Evolutionary conservation across 2,888 invertebrate genomes (phyloP).

Genomic region (Philereme transversata): DNA sequence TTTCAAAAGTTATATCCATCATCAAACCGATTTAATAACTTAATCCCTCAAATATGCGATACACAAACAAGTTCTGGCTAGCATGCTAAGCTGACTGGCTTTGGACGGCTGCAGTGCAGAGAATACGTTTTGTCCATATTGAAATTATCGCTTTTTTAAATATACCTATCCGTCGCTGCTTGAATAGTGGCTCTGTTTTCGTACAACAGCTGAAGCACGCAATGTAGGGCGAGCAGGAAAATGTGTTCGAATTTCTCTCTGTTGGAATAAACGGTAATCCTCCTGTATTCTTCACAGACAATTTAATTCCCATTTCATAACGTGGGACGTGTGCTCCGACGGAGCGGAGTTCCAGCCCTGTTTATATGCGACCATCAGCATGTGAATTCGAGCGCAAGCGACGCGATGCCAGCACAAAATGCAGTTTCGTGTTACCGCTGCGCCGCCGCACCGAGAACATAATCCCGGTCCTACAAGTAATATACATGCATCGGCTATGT

Average conservation of each 20-base stretch:
- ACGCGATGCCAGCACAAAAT: conserved; percentile 44
- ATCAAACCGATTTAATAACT: conserved; percentile 5
- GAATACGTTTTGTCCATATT: conserved; percentile 35
- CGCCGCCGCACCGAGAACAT: conserved; percentile 21
- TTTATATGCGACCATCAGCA: conserved; percentile 52
- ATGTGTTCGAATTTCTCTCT: conserved; percentile 26
- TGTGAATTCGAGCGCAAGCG: conserved; percentile 51
- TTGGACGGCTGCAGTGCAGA: conserved; percentile 50
- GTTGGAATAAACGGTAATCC: conserved; percentile 58
- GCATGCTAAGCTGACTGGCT: conserved; percentile 43
- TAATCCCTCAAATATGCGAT: not conserved
- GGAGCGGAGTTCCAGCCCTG: conserved; percentile 40
- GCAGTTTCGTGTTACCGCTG: conserved; percentile 20
- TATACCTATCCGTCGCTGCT: conserved; percentile 43
- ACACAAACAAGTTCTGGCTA: conserved; percentile 39
- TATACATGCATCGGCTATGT: too few species aligned
- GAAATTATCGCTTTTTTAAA: not conserved
- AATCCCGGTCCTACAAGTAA: conserved; percentile 12
- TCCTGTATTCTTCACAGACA: conserved; percentile 70
- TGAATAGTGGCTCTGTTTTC: conserved; percentile 8
- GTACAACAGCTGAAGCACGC: conserved; percentile 29
- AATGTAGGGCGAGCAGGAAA: conserved; percentile 38
- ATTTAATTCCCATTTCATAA: conserved; percentile 74
- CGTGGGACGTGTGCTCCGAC: conserved; percentile 53
- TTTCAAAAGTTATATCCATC: too few species aligned